phyloP scores from a whole-genome alignment of 2,888 invertebrate genomes.

The Cephus spinipes region DNA sequence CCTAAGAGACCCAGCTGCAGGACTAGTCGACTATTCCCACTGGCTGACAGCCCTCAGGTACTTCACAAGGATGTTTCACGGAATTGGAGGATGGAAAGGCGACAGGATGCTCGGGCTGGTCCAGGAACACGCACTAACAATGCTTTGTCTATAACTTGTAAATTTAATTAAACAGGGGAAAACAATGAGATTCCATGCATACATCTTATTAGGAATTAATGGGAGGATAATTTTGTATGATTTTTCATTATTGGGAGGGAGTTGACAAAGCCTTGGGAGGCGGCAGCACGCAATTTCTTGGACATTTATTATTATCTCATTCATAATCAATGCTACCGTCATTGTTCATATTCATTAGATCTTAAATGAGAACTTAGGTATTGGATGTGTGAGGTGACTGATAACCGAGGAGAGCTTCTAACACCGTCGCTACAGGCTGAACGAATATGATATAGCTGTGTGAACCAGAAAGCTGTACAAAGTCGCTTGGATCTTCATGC shows the following conservation, averaged over 20 bases:
- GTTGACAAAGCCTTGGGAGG: conserved; percentile 2
- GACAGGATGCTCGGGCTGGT: conserved; percentile 18
- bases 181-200: not conserved
- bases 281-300: conserved; percentile 5
- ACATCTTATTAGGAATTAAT: not conserved
- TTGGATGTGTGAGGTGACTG: not conserved
- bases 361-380: not conserved
- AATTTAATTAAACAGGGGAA: not conserved
- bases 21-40: conserved; percentile 72
- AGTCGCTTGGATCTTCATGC: conserved; percentile 44
- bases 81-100: conserved; percentile 52
- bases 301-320: not conserved
- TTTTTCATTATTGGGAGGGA: not conserved
- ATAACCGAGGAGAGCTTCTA: conserved; percentile 50
- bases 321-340: not conserved
- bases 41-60: conserved; percentile 71
- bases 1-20: conserved; percentile 70
- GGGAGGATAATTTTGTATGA: not conserved
- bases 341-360: not conserved
- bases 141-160: conserved; percentile 26
- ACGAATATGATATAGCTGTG: conserved; percentile 34
- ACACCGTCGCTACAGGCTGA: conserved; percentile 51
- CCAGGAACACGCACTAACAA: conserved; percentile 28
- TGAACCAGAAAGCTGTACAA: conserved; percentile 55
- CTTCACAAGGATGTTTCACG: conserved; percentile 58